A percentile compares a stretch with the other conserved stretches of the same genome.
These are phyloP conservation scores for Porites lutea DNA, from an alignment of 64 coral and sea anemone species.

Conservation along the genomic window DNA sequence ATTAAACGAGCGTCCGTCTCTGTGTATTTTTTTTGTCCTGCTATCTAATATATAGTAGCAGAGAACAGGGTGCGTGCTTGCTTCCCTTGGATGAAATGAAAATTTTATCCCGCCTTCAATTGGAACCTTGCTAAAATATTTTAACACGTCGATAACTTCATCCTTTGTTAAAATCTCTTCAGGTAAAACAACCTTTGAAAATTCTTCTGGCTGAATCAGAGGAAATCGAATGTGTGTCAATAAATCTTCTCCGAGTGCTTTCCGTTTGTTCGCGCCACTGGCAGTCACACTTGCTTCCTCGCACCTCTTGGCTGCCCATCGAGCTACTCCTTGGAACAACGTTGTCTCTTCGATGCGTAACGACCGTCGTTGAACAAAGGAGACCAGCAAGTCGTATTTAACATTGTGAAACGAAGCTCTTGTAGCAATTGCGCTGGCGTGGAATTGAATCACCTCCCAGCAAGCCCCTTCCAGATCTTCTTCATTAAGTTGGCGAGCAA, in stretches of 20 bases:
- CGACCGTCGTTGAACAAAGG: neutral
- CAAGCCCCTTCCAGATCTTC: neutral
- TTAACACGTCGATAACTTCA: conserved; percentile 13
- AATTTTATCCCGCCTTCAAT: neutral
- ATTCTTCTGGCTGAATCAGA: neutral
- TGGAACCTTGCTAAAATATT: neutral
- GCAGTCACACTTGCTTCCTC: neutral
- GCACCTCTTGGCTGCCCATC: conserved; percentile 20
- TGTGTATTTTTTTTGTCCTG: neutral
- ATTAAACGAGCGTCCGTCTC: neutral
- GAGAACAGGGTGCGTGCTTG: neutral
- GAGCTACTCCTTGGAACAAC: neutral
- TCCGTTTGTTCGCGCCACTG: conserved; percentile 2
- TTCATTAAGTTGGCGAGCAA: neutral
- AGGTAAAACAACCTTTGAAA: neutral
- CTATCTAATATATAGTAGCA: neutral
- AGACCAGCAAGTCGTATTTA: neutral
- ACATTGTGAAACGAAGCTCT: neutral
- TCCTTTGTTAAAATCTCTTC: neutral
- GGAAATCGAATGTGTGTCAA: neutral
- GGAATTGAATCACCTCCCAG: conserved; percentile 14
- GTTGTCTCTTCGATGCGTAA: neutral
- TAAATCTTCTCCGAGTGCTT: neutral
- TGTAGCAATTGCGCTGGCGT: neutral
- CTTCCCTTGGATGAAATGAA: neutral